A percentile compares a stretch with the other conserved stretches of the same genome.
These are phyloP conservation scores for Salvelinus alpinus DNA, from an alignment of 2,113 vertebrate genomes.

Conservation along the genomic window DNA sequence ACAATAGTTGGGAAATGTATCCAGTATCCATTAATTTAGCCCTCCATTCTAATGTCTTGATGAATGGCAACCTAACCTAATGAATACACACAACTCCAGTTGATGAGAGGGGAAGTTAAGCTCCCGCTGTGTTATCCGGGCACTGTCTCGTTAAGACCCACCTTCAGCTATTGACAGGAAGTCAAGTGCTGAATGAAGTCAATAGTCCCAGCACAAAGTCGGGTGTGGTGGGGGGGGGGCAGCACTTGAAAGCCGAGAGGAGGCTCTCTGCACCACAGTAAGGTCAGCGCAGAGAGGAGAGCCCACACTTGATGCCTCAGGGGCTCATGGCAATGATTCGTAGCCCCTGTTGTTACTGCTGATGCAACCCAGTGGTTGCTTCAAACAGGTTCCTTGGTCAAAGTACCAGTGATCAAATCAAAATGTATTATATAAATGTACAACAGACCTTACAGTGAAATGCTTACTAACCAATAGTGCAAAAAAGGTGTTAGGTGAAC, in stretches of 20 bases:
- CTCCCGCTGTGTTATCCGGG: neutral
- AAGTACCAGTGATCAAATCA: neutral
- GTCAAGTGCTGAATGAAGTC: constrained; percentile 73
- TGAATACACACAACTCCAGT: too few relatives aligned
- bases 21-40: too few relatives aligned
- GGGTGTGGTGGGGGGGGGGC: neutral
- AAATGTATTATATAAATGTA: too few relatives aligned
- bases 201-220: constrained; percentile 48
- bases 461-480: too few relatives aligned
- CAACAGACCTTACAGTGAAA: too few relatives aligned
- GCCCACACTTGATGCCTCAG: neutral
- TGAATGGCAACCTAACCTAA: too few relatives aligned
- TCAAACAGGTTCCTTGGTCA: constrained; percentile 32
- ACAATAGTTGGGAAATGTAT: too few relatives aligned
- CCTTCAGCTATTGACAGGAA: constrained; percentile 64
- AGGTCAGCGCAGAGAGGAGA: too few relatives aligned
- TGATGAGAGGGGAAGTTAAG: neutral
- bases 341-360: neutral
- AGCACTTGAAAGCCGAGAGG: constrained; percentile 21
- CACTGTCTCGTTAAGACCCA: neutral
- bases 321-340: constrained; percentile 14
- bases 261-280: neutral
- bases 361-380: constrained; percentile 8
- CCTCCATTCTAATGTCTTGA: too few relatives aligned
- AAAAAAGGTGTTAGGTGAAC: too few relatives aligned